phyloP scores from a whole-genome alignment of 2,888 invertebrate species.

The Hydrotaea diabolus region DNA sequence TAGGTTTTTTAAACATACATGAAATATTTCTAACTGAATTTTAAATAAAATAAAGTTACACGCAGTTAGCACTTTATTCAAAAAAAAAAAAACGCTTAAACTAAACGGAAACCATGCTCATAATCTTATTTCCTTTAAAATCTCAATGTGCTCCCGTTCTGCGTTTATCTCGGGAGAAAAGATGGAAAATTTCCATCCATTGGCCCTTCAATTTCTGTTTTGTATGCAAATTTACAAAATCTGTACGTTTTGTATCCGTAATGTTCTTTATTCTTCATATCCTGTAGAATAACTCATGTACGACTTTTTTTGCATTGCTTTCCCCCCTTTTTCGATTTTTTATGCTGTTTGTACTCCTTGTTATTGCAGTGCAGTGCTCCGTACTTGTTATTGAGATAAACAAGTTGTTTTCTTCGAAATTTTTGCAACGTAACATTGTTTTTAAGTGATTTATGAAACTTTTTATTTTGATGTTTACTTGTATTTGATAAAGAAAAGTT shows the following conservation, averaged over 20 bases:
- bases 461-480: constrained; percentile 3
- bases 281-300: neutral
- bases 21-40: too few relatives aligned
- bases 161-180: neutral
- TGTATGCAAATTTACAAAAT: too few relatives aligned
- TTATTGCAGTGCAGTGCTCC: neutral
- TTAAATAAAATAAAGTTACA: too few relatives aligned
- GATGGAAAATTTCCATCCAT: neutral
- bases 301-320: neutral
- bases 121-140: too few relatives aligned
- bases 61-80: too few relatives aligned
- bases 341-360: neutral
- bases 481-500: neutral
- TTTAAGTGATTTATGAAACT: constrained; percentile 20
- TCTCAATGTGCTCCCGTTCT: too few relatives aligned
- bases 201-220: neutral
- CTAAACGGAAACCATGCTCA: too few relatives aligned
- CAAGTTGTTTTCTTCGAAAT: constrained; percentile 11
- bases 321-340: neutral
- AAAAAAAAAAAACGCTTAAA: too few relatives aligned
- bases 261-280: neutral
- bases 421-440: constrained; percentile 15
- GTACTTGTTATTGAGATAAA: constrained; percentile 7
- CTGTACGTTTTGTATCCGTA: too few relatives aligned
- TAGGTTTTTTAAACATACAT: too few relatives aligned